Evolutionary conservation across 1,140 invertebrate genomes (phyloP), one percentile per base, ranked within the genome.

Genomic region (Bombus waltoni): DNA sequence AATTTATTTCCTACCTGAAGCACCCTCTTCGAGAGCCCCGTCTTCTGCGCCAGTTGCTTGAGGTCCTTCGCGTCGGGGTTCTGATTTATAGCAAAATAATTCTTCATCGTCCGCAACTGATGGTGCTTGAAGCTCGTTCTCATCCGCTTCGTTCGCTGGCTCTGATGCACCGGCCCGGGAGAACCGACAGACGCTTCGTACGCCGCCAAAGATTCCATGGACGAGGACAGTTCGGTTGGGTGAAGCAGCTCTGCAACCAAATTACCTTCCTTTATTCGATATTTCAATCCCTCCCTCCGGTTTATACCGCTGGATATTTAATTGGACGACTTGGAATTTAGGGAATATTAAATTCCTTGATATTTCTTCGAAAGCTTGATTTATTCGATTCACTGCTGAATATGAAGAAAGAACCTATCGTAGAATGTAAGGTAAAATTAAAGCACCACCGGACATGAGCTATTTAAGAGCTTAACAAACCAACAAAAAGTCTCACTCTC

Each of bases 101-200:
- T 98, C 95, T 99, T 99, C 99, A 99, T 99, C 3, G 98, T 99
- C 74, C 98, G 95, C n/a, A 99, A 96, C 93, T 99, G 99, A 94
- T 99, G 98, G 93, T 99, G 98, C 92, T 99, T 99, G 96, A 99
- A 99, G 88, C 98, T 99, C n/a, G 98, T 99, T 65, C 98, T 95
- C 97, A 99, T 98, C 72, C 98, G 96, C 95, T 99, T 99, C 44
- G 98, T 98, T 80, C 97, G 94, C 92, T 97, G 96, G 90, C 94
- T 95, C 77, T 95, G 94, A 77, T 95, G 95, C 25, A 95, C 92
- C 78, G 96, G 97, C 0, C 97, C 96, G 0, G 97, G 97, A 0
- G 97, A 97, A 4, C 97, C 96, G 40, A 97, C 96, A 15, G 97
- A 97, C 15, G 97, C 97, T 89, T 97, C 97, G 92, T 97, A 97